phyloP scores from a whole-genome alignment of 2,797 vertebrate species.

The Champsocephalus esox region DNA sequence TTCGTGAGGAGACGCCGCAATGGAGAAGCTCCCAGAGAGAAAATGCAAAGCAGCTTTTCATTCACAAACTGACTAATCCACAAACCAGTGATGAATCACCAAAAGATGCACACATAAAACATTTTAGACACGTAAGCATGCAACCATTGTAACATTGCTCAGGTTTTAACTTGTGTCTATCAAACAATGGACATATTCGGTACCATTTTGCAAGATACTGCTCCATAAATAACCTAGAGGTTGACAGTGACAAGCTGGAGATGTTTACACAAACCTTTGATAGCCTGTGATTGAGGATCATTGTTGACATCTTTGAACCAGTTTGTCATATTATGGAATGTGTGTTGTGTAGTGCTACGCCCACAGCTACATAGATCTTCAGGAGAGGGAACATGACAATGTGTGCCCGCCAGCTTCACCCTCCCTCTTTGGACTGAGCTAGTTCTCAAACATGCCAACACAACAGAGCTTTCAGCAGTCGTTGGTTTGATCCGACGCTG shows the following conservation, averaged over 20 bases:
- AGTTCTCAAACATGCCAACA: conserved; percentile 64
- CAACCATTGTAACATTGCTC: background rate
- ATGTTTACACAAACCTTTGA: conserved; percentile 63
- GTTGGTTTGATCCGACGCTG: conserved; percentile 55
- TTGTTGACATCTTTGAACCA: conserved; percentile 48
- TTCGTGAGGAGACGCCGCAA: conserved; percentile 46
- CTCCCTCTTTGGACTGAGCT: conserved; percentile 47
- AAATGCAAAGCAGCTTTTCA: conserved; percentile 62
- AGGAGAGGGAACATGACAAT: conserved; percentile 46
- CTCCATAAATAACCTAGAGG: conserved; percentile 25
- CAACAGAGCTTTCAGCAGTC: conserved; percentile 59
- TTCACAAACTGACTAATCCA: conserved; percentile 23
- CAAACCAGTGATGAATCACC: background rate
- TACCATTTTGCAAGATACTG: background rate
- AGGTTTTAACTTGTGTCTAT: conserved; percentile 2
- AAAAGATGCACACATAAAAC: background rate
- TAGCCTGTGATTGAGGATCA: conserved; percentile 43
- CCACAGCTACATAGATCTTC: conserved; percentile 47
- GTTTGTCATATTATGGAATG: conserved; percentile 68
- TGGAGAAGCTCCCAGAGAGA: conserved; percentile 42
- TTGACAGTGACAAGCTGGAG: conserved; percentile 31
- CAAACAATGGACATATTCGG: conserved; percentile 2
- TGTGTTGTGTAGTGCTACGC: conserved; percentile 47
- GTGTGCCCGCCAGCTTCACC: conserved; percentile 58
- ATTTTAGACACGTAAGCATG: background rate